These are phyloP conservation scores for Agrotis ipsilon DNA, from an alignment of 2,888 invertebrate genomes.

Conservation along the genomic window DNA sequence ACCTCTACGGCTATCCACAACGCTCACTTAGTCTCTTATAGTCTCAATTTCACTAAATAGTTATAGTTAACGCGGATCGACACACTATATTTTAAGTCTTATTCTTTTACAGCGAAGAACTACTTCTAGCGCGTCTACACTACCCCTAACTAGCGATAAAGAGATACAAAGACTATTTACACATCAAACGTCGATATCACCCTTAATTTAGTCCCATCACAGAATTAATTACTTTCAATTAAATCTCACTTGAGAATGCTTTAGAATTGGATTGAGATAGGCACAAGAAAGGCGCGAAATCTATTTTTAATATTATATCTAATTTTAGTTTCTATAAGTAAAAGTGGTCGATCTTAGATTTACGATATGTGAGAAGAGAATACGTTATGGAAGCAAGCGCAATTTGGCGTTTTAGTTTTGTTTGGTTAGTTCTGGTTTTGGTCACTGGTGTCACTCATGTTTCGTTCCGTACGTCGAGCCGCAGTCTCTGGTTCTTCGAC, in stretches of 20 bases:
- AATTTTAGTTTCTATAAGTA: constrained; percentile 71
- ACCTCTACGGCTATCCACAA: constrained; percentile 54
- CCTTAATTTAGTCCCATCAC: constrained; percentile 83
- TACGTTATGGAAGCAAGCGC: constrained; percentile 89
- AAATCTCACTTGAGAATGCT: constrained; percentile 80
- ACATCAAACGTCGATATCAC: constrained; percentile 80
- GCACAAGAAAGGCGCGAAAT: constrained; percentile 89
- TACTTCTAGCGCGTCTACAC: constrained; percentile 78
- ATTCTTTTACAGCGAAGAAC: constrained; percentile 50
- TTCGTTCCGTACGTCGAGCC: constrained; percentile 88
- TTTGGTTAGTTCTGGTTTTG: constrained; percentile 68
- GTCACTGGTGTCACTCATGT: constrained; percentile 81
- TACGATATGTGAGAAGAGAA: constrained; percentile 88
- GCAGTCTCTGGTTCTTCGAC: constrained; percentile 89
- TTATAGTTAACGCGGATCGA: constrained; percentile 57
- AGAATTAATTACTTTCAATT: constrained; percentile 79
- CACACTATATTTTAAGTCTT: constrained; percentile 53
- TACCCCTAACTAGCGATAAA: constrained; percentile 77
- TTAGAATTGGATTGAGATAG: constrained; percentile 86
- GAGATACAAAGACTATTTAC: constrained; percentile 75
- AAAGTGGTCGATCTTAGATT: constrained; percentile 83
- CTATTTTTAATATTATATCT: constrained; percentile 77
- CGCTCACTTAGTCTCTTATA: constrained; percentile 39
- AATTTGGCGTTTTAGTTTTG: constrained; percentile 85
- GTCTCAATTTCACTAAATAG: constrained; percentile 46